Evolutionary conservation across 2,888 invertebrate genomes (phyloP).

Genomic region (Euzophera pinguis): DNA sequence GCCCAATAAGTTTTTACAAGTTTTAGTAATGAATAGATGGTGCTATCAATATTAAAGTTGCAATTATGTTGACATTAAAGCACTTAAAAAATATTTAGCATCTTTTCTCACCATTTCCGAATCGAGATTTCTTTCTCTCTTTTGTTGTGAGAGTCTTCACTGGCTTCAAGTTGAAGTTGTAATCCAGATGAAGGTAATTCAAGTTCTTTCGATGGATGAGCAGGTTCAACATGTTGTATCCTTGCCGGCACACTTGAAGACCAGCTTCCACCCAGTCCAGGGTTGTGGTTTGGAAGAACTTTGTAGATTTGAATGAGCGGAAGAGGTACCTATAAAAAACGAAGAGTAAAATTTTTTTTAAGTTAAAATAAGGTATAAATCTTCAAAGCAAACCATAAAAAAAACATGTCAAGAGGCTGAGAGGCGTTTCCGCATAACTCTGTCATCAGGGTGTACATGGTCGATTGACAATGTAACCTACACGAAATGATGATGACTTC

Average conservation of each 20-base stretch:
- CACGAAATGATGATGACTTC: too few relatives aligned
- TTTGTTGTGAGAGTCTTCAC: conserved; percentile 99
- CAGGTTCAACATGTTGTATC: conserved; percentile 99
- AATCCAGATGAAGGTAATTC: conserved; percentile 99
- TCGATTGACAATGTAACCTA: too few relatives aligned
- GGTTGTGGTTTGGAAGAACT: conserved; percentile 99
- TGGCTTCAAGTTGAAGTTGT: conserved; percentile 99
- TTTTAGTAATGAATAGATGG: too few relatives aligned
- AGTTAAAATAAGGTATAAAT: too few relatives aligned
- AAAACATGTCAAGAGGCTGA: too few relatives aligned
- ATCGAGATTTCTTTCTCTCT: conserved; percentile 98
- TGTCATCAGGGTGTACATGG: too few relatives aligned
- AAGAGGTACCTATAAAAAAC: conserved; percentile 88
- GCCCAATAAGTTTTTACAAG: too few relatives aligned
- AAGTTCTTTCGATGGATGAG: conserved; percentile 99
- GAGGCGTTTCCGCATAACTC: too few relatives aligned
- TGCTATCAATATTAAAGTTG: too few relatives aligned
- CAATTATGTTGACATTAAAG: too few relatives aligned
- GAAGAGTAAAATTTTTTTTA: neutral
- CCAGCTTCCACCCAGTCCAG: conserved; percentile 99
- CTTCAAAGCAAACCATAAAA: neutral
- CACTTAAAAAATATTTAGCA: neutral
- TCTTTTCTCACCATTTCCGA: conserved; percentile 89
- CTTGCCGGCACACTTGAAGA: conserved; percentile 98
- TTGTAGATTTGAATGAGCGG: conserved; percentile 99